Evolutionary conservation across 2,888 invertebrate species (phyloP).

Genomic region (Tipula helvola): DNA sequence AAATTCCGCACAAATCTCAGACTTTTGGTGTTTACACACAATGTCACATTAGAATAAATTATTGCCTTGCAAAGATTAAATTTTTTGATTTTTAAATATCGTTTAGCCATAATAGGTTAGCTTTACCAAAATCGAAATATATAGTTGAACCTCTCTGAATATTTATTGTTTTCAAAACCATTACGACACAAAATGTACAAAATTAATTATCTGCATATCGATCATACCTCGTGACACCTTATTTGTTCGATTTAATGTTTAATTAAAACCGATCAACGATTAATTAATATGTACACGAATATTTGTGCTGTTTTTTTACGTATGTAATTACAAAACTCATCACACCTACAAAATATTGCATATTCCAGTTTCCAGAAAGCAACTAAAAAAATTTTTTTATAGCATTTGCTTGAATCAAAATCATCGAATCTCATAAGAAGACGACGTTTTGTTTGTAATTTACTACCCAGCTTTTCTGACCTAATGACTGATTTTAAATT

Average conservation of each 20-base stretch:
- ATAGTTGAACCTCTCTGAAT: background rate
- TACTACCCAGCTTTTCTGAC: background rate
- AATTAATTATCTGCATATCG: background rate
- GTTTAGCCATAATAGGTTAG: background rate
- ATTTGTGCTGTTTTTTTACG: background rate
- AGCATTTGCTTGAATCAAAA: background rate
- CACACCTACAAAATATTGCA: background rate
- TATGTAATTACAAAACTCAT: background rate
- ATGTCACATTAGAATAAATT: slow-evolving; percentile 4
- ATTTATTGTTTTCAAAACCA: background rate
- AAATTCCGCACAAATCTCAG: background rate
- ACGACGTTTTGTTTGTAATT: background rate
- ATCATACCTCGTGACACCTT: background rate
- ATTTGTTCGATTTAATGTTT: background rate
- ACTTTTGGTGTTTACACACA: background rate
- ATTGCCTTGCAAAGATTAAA: background rate
- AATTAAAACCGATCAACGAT: background rate
- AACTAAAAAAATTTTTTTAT: background rate
- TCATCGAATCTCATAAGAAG: background rate
- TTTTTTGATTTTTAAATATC: background rate
- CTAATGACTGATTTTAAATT: slow-evolving; percentile 4
- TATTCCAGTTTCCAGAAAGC: background rate
- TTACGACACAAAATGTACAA: background rate
- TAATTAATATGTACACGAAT: background rate
- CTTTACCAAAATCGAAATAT: background rate